Evolutionary conservation across 2,797 vertebrate genomes (phyloP).

Genomic region (Characodon lateralis): DNA sequence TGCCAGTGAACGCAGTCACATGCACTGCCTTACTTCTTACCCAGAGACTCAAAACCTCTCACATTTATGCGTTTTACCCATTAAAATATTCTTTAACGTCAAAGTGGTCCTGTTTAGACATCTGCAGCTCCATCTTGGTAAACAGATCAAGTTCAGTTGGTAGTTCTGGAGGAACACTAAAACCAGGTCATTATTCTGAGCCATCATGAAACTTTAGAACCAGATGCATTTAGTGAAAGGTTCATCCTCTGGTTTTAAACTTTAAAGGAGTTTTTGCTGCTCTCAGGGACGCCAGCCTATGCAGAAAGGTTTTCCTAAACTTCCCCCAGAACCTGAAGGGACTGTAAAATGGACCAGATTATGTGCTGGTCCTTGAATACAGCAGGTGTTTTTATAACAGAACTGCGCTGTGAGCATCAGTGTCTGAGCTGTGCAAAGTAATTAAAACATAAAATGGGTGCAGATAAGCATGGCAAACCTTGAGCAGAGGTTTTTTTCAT

Average conservation of each 20-base stretch:
- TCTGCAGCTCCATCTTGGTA: no score
- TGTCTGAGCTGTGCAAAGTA: constrained; percentile 1
- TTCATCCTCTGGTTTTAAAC: neutral
- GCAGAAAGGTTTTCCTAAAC: neutral
- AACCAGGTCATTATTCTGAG: no score
- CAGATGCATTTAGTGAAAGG: no score
- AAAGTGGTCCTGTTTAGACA: no score
- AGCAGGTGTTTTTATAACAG: neutral
- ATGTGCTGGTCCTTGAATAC: neutral
- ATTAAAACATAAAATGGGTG: neutral
- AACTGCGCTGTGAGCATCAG: neutral
- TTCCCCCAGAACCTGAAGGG: neutral
- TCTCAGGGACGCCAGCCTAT: neutral
- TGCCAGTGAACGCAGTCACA: no score
- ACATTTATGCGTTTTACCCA: no score
- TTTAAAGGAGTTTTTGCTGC: neutral
- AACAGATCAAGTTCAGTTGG: no score
- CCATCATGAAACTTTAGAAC: no score
- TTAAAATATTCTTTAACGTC: no score
- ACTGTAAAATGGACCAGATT: neutral
- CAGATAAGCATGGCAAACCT: neutral
- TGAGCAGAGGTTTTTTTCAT: neutral
- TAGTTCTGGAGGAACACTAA: no score
- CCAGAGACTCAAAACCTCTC: no score
- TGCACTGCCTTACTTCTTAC: no score